A percentile compares a stretch with the other conserved stretches of the same genome.
phyloP scores from a whole-genome alignment of 1,140 invertebrate species.

The Drosophila takahashii region DNA sequence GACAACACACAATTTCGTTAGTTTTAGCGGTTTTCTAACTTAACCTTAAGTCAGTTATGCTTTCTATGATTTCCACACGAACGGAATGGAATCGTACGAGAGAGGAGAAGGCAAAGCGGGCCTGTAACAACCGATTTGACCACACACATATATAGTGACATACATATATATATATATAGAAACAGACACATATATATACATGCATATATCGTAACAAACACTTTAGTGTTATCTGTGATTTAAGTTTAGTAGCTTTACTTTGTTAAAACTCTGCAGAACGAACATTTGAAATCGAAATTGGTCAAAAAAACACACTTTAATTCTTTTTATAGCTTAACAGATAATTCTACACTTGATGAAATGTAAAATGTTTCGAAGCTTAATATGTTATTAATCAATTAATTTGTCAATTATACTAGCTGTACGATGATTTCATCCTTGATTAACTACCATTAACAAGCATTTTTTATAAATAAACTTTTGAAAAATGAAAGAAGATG shows the following conservation, averaged over 20 bases:
- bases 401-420: slow-evolving; percentile 69
- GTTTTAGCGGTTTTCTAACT: slow-evolving; percentile 70
- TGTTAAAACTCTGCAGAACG: slow-evolving; percentile 69
- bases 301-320: slow-evolving; percentile 37
- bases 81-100: slow-evolving; percentile 22
- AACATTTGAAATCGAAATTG: slow-evolving; percentile 51
- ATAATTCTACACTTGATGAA: slow-evolving; percentile 47
- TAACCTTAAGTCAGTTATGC: slow-evolving; percentile 69
- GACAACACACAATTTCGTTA: slow-evolving; percentile 60
- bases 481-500: slow-evolving; percentile 33
- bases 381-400: slow-evolving; percentile 70
- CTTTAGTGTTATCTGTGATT: slow-evolving; percentile 84
- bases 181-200: slow-evolving; percentile 47
- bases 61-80: slow-evolving; percentile 55
- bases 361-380: slow-evolving; percentile 54
- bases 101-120: slow-evolving; percentile 13
- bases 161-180: slow-evolving; percentile 44
- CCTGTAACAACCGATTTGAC: slow-evolving; percentile 43
- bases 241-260: slow-evolving; percentile 84
- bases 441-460: slow-evolving; percentile 66
- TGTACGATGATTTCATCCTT: slow-evolving; percentile 49
- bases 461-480: slow-evolving; percentile 77
- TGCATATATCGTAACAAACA: slow-evolving; percentile 77
- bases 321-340: slow-evolving; percentile 58
- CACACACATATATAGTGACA: slow-evolving; percentile 54